Evolutionary conservation across 2,888 invertebrate genomes (phyloP).

Genomic region (Agriopis leucophaearia): DNA sequence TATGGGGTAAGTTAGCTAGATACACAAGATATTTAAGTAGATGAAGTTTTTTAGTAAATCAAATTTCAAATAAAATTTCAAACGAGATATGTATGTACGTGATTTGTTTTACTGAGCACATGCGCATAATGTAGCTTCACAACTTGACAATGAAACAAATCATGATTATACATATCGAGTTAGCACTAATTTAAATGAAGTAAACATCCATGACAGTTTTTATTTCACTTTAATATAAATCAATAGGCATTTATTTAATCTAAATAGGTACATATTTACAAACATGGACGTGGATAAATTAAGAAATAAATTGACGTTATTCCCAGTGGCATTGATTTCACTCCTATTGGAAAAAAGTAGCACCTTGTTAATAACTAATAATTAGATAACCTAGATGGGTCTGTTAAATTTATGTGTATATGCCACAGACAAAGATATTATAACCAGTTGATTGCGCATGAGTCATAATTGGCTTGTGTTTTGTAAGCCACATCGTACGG

Average conservation of each 20-base stretch:
- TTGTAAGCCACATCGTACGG: no score
- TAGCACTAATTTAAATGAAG: not conserved
- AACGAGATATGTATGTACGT: no score
- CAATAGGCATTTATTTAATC: not conserved
- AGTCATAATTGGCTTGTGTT: no score
- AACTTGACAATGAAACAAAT: not conserved
- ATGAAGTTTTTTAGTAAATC: not conserved
- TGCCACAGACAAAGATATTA: not conserved
- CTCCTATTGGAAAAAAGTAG: conserved; percentile 27
- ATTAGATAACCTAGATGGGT: not conserved
- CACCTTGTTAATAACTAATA: conserved; percentile 26
- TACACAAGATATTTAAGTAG: not conserved
- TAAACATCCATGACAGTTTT: not conserved
- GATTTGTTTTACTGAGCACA: not conserved
- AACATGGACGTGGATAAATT: not conserved
- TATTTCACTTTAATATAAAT: not conserved
- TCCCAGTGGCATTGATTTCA: not conserved
- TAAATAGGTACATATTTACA: conserved; percentile 13
- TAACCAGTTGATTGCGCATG: no score
- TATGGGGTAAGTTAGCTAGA: not conserved
- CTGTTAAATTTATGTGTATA: not conserved
- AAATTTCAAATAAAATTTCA: no score
- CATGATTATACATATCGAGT: not conserved
- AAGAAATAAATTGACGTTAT: conserved; percentile 29
- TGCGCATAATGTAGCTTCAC: not conserved